A percentile compares a stretch with the other conserved stretches of the same genome.
phyloP scores from a whole-genome alignment of 2,113 vertebrate genomes.

The Ictalurus furcatus region DNA sequence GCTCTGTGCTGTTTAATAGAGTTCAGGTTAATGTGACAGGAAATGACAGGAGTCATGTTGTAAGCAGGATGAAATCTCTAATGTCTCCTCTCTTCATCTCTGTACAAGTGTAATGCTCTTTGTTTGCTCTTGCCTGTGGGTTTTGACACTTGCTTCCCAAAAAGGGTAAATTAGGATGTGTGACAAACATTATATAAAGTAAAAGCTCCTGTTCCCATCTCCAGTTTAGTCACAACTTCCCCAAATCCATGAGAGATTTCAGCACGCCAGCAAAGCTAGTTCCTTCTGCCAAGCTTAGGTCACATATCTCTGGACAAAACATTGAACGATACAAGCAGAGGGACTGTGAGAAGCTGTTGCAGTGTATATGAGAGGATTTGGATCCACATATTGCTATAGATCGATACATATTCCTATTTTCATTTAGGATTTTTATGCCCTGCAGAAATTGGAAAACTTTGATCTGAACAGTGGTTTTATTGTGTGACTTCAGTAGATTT shows the following conservation, averaged over 20 bases:
- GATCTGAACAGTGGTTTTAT: background rate
- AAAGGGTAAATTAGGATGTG: slow-evolving; percentile 77
- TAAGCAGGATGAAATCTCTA: slow-evolving; percentile 35
- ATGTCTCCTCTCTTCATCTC: slow-evolving; percentile 42
- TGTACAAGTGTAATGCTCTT: slow-evolving; percentile 37
- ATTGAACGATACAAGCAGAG: slow-evolving; percentile 8
- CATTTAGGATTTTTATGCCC: background rate
- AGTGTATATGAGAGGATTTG: background rate
- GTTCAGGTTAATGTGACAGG: background rate
- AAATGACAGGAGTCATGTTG: slow-evolving; percentile 19
- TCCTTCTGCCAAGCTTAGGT: slow-evolving; percentile 64
- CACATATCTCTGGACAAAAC: slow-evolving; percentile 41
- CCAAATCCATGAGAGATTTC: slow-evolving; percentile 74
- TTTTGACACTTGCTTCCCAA: slow-evolving; percentile 72
- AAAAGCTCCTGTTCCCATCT: slow-evolving; percentile 75
- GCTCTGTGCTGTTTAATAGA: slow-evolving; percentile 2
- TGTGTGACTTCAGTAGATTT: background rate
- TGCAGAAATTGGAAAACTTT: background rate
- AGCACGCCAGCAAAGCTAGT: slow-evolving; percentile 63
- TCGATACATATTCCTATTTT: slow-evolving; percentile 2
- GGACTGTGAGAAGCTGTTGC: slow-evolving; percentile 17
- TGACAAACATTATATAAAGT: slow-evolving; percentile 71
- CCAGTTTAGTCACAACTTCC: slow-evolving; percentile 78
- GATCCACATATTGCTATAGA: background rate
- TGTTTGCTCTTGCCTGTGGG: slow-evolving; percentile 60